Base-by-base conservation (phyloP, 2,113 vertebrate species). In the Brachyistius frenatus region DNA sequence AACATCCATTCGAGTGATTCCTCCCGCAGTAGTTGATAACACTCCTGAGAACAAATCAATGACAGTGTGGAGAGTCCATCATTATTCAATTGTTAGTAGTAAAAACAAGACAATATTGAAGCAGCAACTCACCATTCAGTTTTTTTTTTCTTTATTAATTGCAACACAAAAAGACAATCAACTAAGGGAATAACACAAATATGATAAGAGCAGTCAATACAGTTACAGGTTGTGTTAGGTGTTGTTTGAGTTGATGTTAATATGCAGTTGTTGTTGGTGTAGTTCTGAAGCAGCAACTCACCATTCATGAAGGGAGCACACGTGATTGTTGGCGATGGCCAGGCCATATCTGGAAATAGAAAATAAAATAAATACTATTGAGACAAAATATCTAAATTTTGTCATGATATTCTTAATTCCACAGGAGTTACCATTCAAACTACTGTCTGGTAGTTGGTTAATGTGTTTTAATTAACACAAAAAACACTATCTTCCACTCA, bases 231-330 rank as follows among this genome's bases (percentile, higher is more conserved):
- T 23, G 23, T 23, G 23, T 23, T 23, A 23, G 23, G 23, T 23
- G 23, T 23, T 23, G 23, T 23, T 23, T 23, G 23, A 23, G 23
- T 23, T 23, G 23, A 23, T 23, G 23, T 23, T 23, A 23, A 23
- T 23, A 23, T 23, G 23, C 23, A 23, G 23, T 23, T 23, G 23
- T 23, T 23, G 23, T 23, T 23, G 23, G 23, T 1, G 23, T 23
- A 23, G 23, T 23, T 23, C 23, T 33, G 13, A 86, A 11, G 46
- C 56, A 50, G 11, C 4, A 63, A 93, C 93, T 72, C 78, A 96
- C 95, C 94, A 95, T 86, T 94, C 91, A 68, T 31, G 86, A 15
- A 96, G 93, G 31, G 94, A 84, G 72, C 95, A 96, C 46, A 96
- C 91, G 41, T 95, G 95, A 2, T 78, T 66, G 46, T 91, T 82